Evolutionary conservation across 2,888 invertebrate genomes (phyloP).

Genomic region (Megamerina dolium): DNA sequence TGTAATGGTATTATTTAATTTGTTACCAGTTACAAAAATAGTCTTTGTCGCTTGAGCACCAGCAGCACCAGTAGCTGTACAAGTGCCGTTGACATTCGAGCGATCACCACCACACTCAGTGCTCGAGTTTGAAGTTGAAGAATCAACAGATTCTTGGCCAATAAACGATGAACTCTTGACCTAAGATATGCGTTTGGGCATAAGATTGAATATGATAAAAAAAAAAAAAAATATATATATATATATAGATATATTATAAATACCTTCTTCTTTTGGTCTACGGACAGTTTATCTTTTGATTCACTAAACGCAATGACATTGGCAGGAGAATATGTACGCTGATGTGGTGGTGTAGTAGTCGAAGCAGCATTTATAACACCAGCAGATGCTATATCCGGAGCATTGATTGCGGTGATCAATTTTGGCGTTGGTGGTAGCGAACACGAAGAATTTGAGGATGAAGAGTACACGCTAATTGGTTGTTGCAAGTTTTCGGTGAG

Average conservation of each 20-base stretch:
- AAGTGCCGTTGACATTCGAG: neutral
- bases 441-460: constrained; percentile 42
- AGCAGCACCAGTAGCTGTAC: neutral
- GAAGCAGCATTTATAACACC: too few relatives aligned
- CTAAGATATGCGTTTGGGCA: neutral
- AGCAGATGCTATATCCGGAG: too few relatives aligned
- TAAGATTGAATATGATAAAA: neutral
- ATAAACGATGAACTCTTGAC: constrained; percentile 9
- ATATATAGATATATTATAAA: neutral
- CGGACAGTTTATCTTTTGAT: constrained; percentile 3
- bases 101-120: constrained; percentile 15
- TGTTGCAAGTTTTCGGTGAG: constrained; percentile 6
- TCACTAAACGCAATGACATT: constrained; percentile 2
- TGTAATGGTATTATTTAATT: constrained; percentile 5
- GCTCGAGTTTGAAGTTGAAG: constrained; percentile 14
- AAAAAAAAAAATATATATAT: constrained; percentile 1
- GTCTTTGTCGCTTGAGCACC: neutral
- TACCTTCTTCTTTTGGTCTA: constrained; percentile 2
- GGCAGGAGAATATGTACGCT: constrained; percentile 25
- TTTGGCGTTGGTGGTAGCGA: constrained; percentile 40
- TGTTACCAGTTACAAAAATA: too few relatives aligned
- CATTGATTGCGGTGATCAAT: constrained; percentile 15
- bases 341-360: neutral
- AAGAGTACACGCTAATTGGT: constrained; percentile 29
- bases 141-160: constrained; percentile 11